Conservation (phyloP, 2,797 vertebrate species). For the Halcyon badia region DNA sequence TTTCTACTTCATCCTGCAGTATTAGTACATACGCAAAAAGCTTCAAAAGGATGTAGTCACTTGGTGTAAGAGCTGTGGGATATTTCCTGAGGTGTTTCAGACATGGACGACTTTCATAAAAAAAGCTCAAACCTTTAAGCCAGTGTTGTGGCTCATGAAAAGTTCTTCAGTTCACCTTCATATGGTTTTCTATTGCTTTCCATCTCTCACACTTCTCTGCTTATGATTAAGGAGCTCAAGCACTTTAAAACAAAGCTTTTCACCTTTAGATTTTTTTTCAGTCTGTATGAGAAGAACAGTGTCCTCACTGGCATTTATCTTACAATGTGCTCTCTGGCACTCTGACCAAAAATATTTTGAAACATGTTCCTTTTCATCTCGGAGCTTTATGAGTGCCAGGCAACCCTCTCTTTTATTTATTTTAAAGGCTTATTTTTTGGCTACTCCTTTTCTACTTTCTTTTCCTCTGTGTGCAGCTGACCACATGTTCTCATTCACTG, state of each 20-base stretch:
- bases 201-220: not conserved
- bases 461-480: not conserved
- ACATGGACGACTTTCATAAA: not conserved
- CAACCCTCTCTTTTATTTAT: not conserved
- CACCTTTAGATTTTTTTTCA: slow-evolving; percentile 12
- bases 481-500: slow-evolving; percentile 33
- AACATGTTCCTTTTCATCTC: not conserved
- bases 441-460: not conserved
- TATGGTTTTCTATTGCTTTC: not conserved
- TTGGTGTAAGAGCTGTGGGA: not conserved
- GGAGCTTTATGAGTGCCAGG: not conserved
- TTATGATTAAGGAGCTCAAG: slow-evolving; percentile 20
- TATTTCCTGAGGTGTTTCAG: not conserved
- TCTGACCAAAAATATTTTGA: not conserved
- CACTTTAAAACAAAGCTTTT: slow-evolving; percentile 38
- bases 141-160: not conserved
- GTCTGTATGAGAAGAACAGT: not conserved
- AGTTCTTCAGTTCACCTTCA: slow-evolving; percentile 45
- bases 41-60: not conserved
- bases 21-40: not conserved
- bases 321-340: not conserved
- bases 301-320: slow-evolving; percentile 4
- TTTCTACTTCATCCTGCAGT: not conserved
- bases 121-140: not conserved
- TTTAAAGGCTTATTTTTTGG: not conserved